These are phyloP conservation scores for Muscicapa adusta DNA, from an alignment of 2,113 vertebrate species.

Conservation along the genomic window DNA sequence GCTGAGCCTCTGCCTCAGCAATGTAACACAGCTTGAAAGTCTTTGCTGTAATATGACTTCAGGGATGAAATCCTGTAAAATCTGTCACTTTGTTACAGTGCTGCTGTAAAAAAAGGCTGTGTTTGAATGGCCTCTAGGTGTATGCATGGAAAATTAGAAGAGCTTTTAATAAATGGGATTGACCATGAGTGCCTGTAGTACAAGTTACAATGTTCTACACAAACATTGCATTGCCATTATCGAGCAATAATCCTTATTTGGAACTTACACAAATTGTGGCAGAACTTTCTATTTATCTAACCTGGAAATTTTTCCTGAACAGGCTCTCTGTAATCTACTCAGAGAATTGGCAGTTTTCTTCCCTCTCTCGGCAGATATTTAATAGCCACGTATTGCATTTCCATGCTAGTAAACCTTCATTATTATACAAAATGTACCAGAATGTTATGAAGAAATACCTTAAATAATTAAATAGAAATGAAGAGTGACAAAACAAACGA, in stretches of 20 bases:
- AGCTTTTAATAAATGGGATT: background rate
- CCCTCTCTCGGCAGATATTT: background rate
- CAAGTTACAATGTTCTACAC: background rate
- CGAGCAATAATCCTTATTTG: background rate
- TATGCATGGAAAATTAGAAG: background rate
- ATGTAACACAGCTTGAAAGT: background rate
- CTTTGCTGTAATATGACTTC: background rate
- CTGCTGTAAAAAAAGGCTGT: background rate
- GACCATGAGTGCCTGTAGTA: background rate
- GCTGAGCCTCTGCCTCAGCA: background rate
- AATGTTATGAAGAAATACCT: conserved; percentile 31
- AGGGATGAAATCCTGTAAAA: background rate
- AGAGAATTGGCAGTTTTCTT: background rate
- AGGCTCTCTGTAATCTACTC: background rate
- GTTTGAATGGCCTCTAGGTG: background rate
- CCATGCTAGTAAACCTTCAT: conserved; percentile 6
- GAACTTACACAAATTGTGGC: background rate
- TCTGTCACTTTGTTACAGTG: background rate
- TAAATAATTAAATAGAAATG: conserved; percentile 57
- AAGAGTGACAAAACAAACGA: conserved; percentile 27
- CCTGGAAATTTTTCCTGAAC: background rate
- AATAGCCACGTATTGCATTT: background rate
- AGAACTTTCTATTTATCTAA: conserved; percentile 13
- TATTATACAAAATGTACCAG: conserved; percentile 3
- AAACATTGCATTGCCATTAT: background rate